Conservation (phyloP, 2,797 vertebrate species). For the Notamacropus eugenii region DNA sequence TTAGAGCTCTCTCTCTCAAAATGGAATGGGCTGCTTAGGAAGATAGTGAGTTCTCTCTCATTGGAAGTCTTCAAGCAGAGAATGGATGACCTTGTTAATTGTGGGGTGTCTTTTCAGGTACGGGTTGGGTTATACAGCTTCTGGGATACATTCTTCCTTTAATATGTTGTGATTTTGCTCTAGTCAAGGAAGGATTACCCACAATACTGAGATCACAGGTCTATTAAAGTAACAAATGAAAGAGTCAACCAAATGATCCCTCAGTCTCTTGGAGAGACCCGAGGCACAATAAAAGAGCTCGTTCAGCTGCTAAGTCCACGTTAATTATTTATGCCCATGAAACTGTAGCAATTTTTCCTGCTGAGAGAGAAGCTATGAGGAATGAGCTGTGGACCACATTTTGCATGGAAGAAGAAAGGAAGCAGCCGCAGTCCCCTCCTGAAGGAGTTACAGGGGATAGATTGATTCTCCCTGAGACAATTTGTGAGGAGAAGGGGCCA, state of each 20-base stretch:
- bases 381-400: constrained; percentile 38
- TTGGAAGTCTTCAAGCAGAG: not conserved
- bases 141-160: not conserved
- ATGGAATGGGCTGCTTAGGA: not conserved
- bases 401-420: not conserved
- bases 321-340: constrained; percentile 68
- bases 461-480: not conserved
- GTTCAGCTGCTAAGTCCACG: constrained; percentile 49
- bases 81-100: not conserved
- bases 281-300: constrained; percentile 43
- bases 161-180: not conserved
- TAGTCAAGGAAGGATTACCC: not conserved
- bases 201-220: not conserved
- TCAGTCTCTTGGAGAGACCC: constrained; percentile 7
- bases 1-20: not conserved
- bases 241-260: not conserved
- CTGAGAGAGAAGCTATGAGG: constrained; percentile 53
- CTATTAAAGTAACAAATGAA: not conserved
- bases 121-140: not conserved
- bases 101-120: not conserved
- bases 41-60: not conserved
- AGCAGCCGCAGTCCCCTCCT: not conserved
- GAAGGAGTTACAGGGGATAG: not conserved
- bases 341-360: constrained; percentile 63
- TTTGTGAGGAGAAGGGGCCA: not conserved